A percentile compares a stretch with the other conserved stretches of the same genome.
These are phyloP conservation scores for Sturnira hondurensis DNA, from an alignment of 2,113 vertebrate genomes.

Conservation along the genomic window DNA sequence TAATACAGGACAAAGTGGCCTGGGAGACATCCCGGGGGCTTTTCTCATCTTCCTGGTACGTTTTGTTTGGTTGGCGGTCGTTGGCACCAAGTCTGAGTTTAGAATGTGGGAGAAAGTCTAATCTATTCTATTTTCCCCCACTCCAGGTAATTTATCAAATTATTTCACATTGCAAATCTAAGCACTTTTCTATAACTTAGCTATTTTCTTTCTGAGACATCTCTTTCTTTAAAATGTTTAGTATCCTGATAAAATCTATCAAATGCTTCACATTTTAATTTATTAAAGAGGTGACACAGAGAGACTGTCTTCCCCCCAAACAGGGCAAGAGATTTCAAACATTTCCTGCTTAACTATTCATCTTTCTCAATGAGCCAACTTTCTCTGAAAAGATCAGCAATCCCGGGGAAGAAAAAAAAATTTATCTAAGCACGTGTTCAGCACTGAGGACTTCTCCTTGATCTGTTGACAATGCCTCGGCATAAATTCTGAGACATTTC, in stretches of 20 bases:
- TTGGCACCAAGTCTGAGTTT: neutral
- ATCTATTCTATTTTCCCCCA: neutral
- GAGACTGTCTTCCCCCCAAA: neutral
- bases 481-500: slow-evolving; percentile 27
- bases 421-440: neutral
- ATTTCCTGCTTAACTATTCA: neutral
- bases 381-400: slow-evolving; percentile 8
- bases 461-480: neutral
- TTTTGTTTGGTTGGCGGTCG: neutral
- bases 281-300: neutral
- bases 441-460: neutral
- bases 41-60: neutral
- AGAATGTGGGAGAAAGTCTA: neutral
- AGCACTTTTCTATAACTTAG: neutral
- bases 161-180: neutral
- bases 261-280: slow-evolving; percentile 13
- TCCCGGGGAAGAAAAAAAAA: neutral
- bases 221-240: neutral
- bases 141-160: neutral
- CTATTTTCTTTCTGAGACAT: neutral
- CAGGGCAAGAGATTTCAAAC: neutral
- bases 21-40: neutral
- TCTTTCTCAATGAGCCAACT: neutral
- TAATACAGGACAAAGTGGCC: neutral
- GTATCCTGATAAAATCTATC: neutral